Percentiles rank a stretch among this genome's conserved stretches.
These are phyloP conservation scores for Zygaena filipendulae DNA, from an alignment of 2,888 invertebrate genomes.

Conservation along the genomic window DNA sequence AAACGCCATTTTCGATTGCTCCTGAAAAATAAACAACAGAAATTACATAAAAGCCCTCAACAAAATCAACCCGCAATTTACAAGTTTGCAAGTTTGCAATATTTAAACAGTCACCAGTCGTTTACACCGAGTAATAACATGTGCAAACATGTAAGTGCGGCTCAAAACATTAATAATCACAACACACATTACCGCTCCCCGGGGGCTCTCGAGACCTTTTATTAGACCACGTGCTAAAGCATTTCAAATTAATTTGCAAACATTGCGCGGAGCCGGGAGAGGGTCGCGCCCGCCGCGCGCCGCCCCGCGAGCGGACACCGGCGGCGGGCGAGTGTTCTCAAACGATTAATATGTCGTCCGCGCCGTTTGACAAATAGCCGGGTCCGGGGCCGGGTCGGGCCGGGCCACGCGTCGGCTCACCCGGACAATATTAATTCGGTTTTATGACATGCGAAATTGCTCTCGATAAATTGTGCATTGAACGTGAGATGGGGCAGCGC, in stretches of 20 bases:
- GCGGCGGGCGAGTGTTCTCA: too few species aligned
- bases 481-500: conserved; percentile 19
- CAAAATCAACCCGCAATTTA: too few species aligned
- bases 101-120: too few species aligned
- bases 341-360: conserved; percentile 20
- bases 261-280: conserved; percentile 4
- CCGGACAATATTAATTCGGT: conserved; percentile 51
- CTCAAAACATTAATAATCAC: too few species aligned
- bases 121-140: too few species aligned
- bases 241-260: conserved; percentile 17
- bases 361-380: conserved; percentile 24
- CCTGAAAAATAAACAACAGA: too few species aligned
- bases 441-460: conserved; percentile 67
- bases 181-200: too few species aligned
- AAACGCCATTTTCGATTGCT: too few species aligned
- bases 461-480: conserved; percentile 55
- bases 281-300: conserved; percentile 7
- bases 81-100: too few species aligned
- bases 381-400: conserved; percentile 10
- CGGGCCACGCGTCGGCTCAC: conserved; percentile 5
- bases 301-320: conserved; percentile 17
- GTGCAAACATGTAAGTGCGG: too few species aligned
- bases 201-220: too few species aligned
- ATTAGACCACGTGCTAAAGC: conserved; percentile 21
- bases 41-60: too few species aligned